Evolutionary conservation across 2,113 vertebrate genomes (phyloP), one percentile per base, ranked within the genome.

Genomic region (Plectropomus leopardus): DNA sequence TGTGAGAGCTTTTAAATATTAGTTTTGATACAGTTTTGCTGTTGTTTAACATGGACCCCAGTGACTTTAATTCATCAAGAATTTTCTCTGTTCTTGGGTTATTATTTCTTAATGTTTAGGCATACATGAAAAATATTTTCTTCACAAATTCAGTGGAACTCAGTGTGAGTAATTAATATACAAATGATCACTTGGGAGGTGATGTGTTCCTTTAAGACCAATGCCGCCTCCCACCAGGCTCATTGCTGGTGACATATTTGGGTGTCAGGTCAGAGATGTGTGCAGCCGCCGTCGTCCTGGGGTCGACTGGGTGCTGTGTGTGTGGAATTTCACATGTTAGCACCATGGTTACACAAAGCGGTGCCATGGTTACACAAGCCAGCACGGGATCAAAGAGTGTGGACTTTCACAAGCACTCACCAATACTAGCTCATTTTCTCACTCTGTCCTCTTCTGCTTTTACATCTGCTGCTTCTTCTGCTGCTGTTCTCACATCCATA

Each of bases 311-410:
- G 59, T 72, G 53, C 86, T 8, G 72, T 58, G 24, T 59, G 30
- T 91, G 60, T 92, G 92, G 92, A 93, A 92, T 95, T 96, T 94
- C 93, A 90, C 48, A 1, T 86, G 28, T 7, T 89, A 88, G 84
- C 88, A 91, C 53, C 76, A 83, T 87, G 91, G 88, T 90, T 90
- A 32, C 84, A 71, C 42, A 91, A 50, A 76, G 48, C 45, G 30
- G 85, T 69, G 85, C 40, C 65, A 85, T 80, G 86, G 85, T 86
- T 92, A 50, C 87, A 78, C 59, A 92, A 72, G 80, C 57, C 54
- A 32, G 89, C 76, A 30, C 50, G 0, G 65, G 80, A 94, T 91
- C 90, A 95, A 93, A 94, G 78, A 57, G 59, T 88, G 36, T 77
- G 90, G 88, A 76, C 86, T 95, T 94, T 93, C 84, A 77, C 89